Evolutionary conservation across 2,888 invertebrate genomes (phyloP), one percentile per base, ranked within the genome.

Genomic region (Acholoe squamosa): DNA sequence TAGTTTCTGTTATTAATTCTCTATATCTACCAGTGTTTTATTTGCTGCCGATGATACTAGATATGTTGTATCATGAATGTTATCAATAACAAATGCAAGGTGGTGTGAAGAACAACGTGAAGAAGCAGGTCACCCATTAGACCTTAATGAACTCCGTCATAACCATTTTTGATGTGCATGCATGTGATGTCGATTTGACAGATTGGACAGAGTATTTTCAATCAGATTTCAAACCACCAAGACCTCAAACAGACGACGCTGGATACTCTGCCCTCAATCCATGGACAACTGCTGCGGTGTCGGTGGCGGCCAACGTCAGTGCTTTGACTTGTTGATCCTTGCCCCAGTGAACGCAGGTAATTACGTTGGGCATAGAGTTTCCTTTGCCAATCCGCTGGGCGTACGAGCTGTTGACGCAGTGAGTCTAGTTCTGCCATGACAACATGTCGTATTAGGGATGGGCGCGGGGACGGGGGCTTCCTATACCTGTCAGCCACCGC

Each of bases 271-370:
- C 12, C 76, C 76, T 28, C 25, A 28, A 14, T 31, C 76, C 76
- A 7, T 28, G 31, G 28, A 22, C 28, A 22, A 22, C 76, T 16
- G 28, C 76, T 76, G 16, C 31, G n/a, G 76, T 22, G 28, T 14
- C 76, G 28, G 28, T 43, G 43, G 43, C 43, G 43, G 43, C 43
- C 61, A 43, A 80, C 43, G 80, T 34, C 80, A 80, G 34, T 80
- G 80, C 80, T 80, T 80, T 80, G 80, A 80, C 80, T 80, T 80
- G 80, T 80, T 80, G 80, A 80, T 80, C 80, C 80, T 80, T 7
- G 16, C 0, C 33, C 80, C 80, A 80, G 22, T 80, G 80, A 80
- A 80, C 43, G 80, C 80, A 10, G 34, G 43, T 80, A 80, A 80
- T 80, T 80, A 80, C 80, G 80, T 80, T 34, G 7, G 80, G 80